Evolutionary conservation across 2,113 vertebrate genomes (phyloP).

Genomic region (Ciconia stormi): DNA sequence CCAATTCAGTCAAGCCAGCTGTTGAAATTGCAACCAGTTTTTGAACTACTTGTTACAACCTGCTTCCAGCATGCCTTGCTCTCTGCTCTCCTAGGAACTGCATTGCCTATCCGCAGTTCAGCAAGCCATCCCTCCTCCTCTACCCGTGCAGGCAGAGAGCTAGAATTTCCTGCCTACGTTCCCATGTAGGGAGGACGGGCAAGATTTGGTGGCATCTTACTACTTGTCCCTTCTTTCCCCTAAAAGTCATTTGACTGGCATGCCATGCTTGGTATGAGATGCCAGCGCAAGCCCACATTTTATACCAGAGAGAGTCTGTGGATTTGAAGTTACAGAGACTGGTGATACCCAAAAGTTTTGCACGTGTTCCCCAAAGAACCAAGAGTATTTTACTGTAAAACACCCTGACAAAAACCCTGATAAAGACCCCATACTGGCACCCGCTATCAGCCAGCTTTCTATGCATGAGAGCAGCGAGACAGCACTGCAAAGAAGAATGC

Average conservation of each 20-base stretch:
- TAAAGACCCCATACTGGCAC: neutral
- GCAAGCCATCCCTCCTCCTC: neutral
- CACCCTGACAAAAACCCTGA: neutral
- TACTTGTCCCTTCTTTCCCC: neutral
- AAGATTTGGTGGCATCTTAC: neutral
- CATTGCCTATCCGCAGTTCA: neutral
- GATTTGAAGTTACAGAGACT: neutral
- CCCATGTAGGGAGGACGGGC: neutral
- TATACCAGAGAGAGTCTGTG: neutral
- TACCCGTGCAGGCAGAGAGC: neutral
- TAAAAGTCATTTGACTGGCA: neutral
- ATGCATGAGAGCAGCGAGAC: neutral
- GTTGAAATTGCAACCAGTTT: neutral
- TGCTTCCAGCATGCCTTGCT: neutral
- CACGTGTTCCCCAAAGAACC: neutral
- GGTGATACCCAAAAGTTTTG: neutral
- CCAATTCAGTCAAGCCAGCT: neutral
- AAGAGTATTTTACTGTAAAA: neutral
- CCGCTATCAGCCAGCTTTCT: neutral
- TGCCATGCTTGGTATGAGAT: neutral
- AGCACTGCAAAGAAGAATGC: neutral
- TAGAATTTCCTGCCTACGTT: neutral
- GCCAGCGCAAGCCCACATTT: neutral
- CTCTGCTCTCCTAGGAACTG: neutral
- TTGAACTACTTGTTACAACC: neutral